These are phyloP conservation scores for Lethrus apterus DNA, from an alignment of 1,140 invertebrate species.

Conservation along the genomic window DNA sequence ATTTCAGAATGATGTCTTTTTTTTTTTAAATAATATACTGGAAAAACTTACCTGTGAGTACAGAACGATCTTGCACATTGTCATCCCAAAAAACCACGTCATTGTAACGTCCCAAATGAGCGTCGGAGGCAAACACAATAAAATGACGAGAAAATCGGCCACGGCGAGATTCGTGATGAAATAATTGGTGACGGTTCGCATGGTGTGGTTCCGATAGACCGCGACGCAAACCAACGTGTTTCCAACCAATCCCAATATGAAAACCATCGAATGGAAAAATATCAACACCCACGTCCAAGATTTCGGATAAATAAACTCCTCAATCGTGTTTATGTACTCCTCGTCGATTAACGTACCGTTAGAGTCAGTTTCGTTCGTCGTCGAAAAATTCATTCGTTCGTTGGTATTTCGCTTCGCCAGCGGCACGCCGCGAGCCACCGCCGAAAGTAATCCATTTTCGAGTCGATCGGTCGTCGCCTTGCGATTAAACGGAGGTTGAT, in stretches of 20 bases:
- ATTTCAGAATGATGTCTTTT: too few relatives aligned
- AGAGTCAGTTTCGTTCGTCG: too few relatives aligned
- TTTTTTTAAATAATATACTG: too few relatives aligned
- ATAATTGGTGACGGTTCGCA: conserved; percentile 88
- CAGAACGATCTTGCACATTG: conserved; percentile 73
- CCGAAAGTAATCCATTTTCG: too few relatives aligned
- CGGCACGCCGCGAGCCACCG: too few relatives aligned
- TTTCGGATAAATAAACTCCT: conserved; percentile 29
- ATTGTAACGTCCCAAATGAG: conserved; percentile 85
- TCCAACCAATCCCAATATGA: conserved; percentile 46
- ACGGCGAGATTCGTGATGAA: conserved; percentile 91
- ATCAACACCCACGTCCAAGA: conserved; percentile 36
- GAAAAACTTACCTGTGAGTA: conserved; percentile 76
- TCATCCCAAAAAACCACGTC: conserved; percentile 80
- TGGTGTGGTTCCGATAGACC: conserved; percentile 73
- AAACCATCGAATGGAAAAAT: conserved; percentile 33
- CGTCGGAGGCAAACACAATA: conserved; percentile 80
- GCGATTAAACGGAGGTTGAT: too few relatives aligned
- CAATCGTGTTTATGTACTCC: too few relatives aligned
- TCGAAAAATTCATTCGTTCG: too few relatives aligned
- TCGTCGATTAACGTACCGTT: too few relatives aligned
- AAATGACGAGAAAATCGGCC: conserved; percentile 83
- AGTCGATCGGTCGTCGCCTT: too few relatives aligned
- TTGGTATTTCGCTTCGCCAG: too few relatives aligned
- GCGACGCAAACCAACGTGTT: conserved; percentile 85